Percentiles rank a stretch among this genome's conserved stretches.
Conservation (phyloP, 2,113 vertebrate genomes). For the Lamprotornis superbus region DNA sequence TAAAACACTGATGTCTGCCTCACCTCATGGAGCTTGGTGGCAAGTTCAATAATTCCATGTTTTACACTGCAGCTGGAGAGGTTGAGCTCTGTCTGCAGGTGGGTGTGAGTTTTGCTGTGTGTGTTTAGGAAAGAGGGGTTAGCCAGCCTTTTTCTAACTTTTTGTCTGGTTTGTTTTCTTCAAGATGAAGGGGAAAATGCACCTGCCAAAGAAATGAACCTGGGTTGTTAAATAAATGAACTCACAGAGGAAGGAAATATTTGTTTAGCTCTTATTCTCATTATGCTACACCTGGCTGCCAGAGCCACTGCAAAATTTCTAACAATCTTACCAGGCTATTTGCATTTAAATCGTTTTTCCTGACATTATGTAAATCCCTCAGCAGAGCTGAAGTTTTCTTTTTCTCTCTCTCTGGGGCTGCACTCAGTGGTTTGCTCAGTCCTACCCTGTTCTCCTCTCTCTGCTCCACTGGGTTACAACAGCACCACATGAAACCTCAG, state of each 20-base stretch:
- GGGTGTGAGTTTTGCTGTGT: background rate
- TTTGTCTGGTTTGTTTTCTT: background rate
- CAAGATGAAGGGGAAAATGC: background rate
- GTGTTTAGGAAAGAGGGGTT: background rate
- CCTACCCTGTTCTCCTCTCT: background rate
- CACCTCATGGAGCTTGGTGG: background rate
- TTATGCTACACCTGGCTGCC: slow-evolving; percentile 57
- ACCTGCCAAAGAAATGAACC: slow-evolving; percentile 51
- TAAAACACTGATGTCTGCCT: background rate
- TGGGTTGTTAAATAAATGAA: slow-evolving; percentile 6
- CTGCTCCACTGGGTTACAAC: background rate
- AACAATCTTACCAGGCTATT: slow-evolving; percentile 58
- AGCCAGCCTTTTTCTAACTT: background rate
- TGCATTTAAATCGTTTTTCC: slow-evolving; percentile 78
- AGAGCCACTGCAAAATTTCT: slow-evolving; percentile 48
- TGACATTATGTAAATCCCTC: slow-evolving; percentile 70
- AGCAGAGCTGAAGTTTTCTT: slow-evolving; percentile 58
- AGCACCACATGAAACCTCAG: background rate
- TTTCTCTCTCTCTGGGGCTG: background rate
- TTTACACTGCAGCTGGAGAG: background rate
- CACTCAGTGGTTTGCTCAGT: background rate
- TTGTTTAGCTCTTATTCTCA: slow-evolving; percentile 58
- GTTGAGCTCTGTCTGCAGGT: background rate
- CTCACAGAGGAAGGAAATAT: slow-evolving; percentile 38
- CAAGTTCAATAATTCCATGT: background rate